phyloP scores from a whole-genome alignment of 1,140 invertebrate genomes.

The Caenorhabditis briggsae region DNA sequence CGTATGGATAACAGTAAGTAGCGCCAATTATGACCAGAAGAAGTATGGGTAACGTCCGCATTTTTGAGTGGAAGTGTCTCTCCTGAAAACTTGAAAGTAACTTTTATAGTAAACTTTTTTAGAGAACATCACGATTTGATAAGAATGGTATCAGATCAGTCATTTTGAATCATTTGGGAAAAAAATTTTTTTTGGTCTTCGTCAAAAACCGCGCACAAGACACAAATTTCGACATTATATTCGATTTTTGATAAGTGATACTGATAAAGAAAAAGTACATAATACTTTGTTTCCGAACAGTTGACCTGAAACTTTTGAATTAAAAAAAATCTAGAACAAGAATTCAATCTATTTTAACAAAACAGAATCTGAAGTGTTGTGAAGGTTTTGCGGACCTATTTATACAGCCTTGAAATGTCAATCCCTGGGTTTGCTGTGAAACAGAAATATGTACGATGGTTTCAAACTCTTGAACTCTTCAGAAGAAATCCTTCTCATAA shows the following conservation, averaged over 20 bases:
- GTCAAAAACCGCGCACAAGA: not conserved
- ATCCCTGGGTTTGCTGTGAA: too few relatives aligned
- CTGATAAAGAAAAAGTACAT: too few relatives aligned
- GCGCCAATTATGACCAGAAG: not conserved
- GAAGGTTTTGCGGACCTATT: too few relatives aligned
- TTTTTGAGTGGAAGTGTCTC: not conserved
- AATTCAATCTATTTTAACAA: too few relatives aligned
- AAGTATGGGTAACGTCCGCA: slow-evolving; percentile 1
- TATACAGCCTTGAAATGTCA: too few relatives aligned
- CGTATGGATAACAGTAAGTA: not conserved
- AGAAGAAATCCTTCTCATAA: too few relatives aligned
- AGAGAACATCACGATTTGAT: not conserved
- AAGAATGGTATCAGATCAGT: not conserved
- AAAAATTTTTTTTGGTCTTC: not conserved
- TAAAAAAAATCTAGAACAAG: too few relatives aligned
- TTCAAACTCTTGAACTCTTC: not conserved
- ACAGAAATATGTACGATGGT: too few relatives aligned
- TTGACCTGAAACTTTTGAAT: too few relatives aligned
- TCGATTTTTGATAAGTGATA: not conserved
- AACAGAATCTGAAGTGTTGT: too few relatives aligned
- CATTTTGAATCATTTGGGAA: not conserved
- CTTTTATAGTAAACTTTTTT: slow-evolving; percentile 4
- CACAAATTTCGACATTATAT: slow-evolving; percentile 1
- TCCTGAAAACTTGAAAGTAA: not conserved
- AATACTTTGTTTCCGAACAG: too few relatives aligned